Base-by-base conservation (phyloP, 2,797 vertebrate species). In the Gadopsis marmoratus region DNA sequence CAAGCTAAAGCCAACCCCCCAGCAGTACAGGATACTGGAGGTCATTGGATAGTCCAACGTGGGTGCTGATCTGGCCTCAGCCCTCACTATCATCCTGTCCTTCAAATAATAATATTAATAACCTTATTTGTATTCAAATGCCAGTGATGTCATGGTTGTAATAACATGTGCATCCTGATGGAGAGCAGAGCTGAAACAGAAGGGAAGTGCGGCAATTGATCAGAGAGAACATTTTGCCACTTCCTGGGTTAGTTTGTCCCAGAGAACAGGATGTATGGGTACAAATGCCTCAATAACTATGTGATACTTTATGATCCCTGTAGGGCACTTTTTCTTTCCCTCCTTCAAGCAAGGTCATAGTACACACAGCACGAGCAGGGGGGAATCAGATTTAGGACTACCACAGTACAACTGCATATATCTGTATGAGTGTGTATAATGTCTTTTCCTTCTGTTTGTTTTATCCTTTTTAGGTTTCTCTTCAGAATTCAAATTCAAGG, bases 121-220 rank as follows among this genome's bases (percentile, higher is more conserved):
- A 26, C 26, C 26, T 26, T 26, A 26, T 26, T 26, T 26, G 26
- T 26, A 26, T 26, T 26, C 26, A 26, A 66, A 81, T 56, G 37
- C 35, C 64, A 66, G 55, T 50, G 63, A 79, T 65, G 50, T 72
- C 75, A 60, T 31, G 37, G 53, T 39, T 55, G 71, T 65, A 64
- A 81, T 37, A 83, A 83, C 73, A 81, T 71, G 74, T 80, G 61
- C 71, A 74, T 88, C 76, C 84, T 86, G 78, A 60, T 69, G 26
- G 35, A 69, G 47, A 70, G 71, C 63, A 39, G 55, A 65, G 77
- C 75, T 81, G 51, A 8, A 74, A 63, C 81, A 81, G 61, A 79
- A 74, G 43, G 53, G 39, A 72, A 71, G 50, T 2, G 5, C 31
- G 3, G 19, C 43, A 48, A 76, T 43, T 56, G 43, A 78, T 48